Evolutionary conservation across 2,797 vertebrate species (phyloP).

Genomic region (Gadopsis bispinosus): DNA sequence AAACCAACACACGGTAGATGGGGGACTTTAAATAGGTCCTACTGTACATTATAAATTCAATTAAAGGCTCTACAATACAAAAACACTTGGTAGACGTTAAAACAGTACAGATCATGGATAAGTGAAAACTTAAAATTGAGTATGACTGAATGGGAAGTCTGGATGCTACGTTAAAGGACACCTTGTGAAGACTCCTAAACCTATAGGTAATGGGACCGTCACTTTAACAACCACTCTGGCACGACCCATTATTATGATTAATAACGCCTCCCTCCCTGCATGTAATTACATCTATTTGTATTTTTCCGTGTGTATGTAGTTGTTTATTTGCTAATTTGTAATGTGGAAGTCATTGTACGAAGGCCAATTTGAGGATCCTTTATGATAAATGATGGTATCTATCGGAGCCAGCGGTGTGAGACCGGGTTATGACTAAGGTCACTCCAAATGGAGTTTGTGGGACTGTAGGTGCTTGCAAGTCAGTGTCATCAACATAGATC

Average conservation of each 20-base stretch:
- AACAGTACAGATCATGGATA: neutral
- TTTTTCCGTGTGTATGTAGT: slow-evolving; percentile 63
- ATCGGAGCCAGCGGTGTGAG: slow-evolving; percentile 66
- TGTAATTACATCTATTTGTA: slow-evolving; percentile 71
- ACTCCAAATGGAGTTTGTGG: slow-evolving; percentile 69
- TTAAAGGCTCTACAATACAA: neutral
- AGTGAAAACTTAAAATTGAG: neutral
- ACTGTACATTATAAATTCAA: neutral
- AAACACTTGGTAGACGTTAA: neutral
- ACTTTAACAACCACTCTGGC: slow-evolving; percentile 51
- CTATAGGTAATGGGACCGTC: slow-evolving; percentile 34
- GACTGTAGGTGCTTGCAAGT: slow-evolving; percentile 65
- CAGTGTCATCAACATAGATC: slow-evolving; percentile 76
- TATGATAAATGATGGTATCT: slow-evolving; percentile 63
- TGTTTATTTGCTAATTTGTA: slow-evolving; percentile 66
- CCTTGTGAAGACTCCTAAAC: slow-evolving; percentile 26
- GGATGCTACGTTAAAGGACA: slow-evolving; percentile 26
- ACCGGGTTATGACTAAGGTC: slow-evolving; percentile 78
- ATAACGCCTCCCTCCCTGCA: slow-evolving; percentile 33
- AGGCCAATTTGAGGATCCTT: slow-evolving; percentile 57
- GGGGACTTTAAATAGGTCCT: neutral
- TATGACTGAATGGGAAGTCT: slow-evolving; percentile 4
- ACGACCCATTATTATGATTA: slow-evolving; percentile 56
- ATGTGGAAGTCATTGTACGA: slow-evolving; percentile 63
- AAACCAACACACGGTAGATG: neutral